A percentile compares a stretch with the other conserved stretches of the same genome.
Evolutionary conservation across 2,797 vertebrate species (phyloP).

Genomic region (Crocodylus rhombifer): DNA sequence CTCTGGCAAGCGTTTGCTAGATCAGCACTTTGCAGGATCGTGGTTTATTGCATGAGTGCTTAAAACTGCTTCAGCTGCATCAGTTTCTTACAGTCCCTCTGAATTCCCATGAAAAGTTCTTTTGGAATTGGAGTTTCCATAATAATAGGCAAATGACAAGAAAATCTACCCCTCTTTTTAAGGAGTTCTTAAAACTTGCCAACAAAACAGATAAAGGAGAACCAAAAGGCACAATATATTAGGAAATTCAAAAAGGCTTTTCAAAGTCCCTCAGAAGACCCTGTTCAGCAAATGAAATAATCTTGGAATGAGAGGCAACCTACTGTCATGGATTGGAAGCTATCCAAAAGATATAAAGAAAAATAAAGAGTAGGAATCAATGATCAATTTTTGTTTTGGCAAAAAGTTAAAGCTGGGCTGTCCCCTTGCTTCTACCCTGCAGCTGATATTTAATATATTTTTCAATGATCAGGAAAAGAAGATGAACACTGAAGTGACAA

Average conservation of each 20-base stretch:
- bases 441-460: background rate
- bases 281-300: background rate
- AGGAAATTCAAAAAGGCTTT: background rate
- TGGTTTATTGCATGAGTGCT: background rate
- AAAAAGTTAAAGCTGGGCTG: background rate
- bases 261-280: background rate
- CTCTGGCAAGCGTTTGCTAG: background rate
- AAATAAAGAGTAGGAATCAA: background rate
- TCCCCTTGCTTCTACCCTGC: background rate
- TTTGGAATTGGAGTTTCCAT: background rate
- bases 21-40: background rate
- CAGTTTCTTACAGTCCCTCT: background rate
- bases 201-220: background rate
- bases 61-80: background rate
- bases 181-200: background rate
- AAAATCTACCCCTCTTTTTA: background rate
- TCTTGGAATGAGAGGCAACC: background rate
- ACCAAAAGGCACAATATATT: background rate
- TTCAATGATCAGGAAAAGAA: no score
- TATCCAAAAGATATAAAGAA: background rate
- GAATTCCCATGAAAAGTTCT: background rate
- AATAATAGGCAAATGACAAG: background rate
- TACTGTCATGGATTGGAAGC: background rate
- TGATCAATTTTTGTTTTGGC: background rate
- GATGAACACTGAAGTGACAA: background rate